phyloP scores from a whole-genome alignment of 2,888 invertebrate species.

The Mesorhabditis spiculigera region DNA sequence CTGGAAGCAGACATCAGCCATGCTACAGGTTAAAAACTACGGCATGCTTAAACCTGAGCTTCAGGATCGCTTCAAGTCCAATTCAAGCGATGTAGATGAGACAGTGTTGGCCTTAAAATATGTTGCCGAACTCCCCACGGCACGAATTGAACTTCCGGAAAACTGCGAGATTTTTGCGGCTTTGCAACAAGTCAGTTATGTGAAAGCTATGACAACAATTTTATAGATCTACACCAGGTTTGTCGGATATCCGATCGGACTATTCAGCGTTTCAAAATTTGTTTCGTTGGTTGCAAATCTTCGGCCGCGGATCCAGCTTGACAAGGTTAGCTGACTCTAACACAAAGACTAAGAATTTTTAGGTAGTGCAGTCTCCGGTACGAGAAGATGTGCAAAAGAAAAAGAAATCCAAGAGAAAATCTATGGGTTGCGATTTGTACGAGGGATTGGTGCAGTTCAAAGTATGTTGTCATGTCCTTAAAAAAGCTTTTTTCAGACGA shows the following conservation, averaged over 20 bases:
- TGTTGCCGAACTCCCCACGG: constrained; percentile 26
- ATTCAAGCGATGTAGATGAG: constrained; percentile 30
- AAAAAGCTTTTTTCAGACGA: constrained; percentile 8
- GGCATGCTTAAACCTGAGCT: background rate
- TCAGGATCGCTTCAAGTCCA: constrained; percentile 23
- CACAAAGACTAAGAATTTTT: background rate
- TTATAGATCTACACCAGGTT: constrained; percentile 10
- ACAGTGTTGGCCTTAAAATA: constrained; percentile 32
- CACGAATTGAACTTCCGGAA: constrained; percentile 11
- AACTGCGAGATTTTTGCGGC: background rate
- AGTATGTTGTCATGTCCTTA: background rate
- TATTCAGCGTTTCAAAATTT: constrained; percentile 16
- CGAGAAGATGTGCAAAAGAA: background rate
- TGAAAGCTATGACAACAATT: background rate
- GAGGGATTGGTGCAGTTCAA: constrained; percentile 26
- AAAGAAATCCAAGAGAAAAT: background rate
- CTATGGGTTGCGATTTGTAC: constrained; percentile 19
- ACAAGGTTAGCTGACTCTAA: constrained; percentile 1
- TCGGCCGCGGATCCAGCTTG: background rate
- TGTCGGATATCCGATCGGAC: constrained; percentile 12
- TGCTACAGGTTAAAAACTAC: constrained; percentile 16
- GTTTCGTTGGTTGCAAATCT: constrained; percentile 8
- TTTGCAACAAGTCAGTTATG: background rate
- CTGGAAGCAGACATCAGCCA: constrained; percentile 20
- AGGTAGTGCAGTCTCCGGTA: background rate